phyloP scores from a whole-genome alignment of 1,140 invertebrate species.

The Lineus longissimus region DNA sequence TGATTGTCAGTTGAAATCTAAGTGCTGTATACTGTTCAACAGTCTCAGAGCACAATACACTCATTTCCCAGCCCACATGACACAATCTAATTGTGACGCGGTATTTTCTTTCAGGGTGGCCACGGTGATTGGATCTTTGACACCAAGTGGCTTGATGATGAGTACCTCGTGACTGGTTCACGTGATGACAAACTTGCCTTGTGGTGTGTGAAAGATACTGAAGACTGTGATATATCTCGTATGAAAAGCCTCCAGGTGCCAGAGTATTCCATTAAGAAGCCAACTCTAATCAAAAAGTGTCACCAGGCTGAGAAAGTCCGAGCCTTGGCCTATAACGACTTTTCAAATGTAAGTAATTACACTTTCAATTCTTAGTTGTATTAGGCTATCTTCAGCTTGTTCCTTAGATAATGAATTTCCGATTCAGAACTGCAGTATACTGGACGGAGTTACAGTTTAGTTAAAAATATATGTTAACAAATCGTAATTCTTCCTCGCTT shows the following conservation, averaged over 20 bases:
- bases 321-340: conserved; percentile 80
- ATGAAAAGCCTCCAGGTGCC: conserved; percentile 34
- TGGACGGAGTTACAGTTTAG: neutral
- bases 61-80: too few relatives aligned
- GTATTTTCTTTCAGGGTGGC: conserved; percentile 59
- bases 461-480: neutral
- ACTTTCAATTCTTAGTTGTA: conserved; percentile 3
- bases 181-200: conserved; percentile 69
- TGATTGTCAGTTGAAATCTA: too few relatives aligned
- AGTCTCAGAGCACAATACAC: too few relatives aligned
- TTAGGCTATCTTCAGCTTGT: neutral
- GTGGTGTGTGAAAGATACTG: conserved; percentile 54
- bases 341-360: conserved; percentile 33
- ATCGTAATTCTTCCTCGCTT: conserved; percentile 55
- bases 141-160: conserved; percentile 93
- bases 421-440: neutral
- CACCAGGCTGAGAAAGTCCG: conserved; percentile 70
- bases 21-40: too few relatives aligned
- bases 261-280: conserved; percentile 60
- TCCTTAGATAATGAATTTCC: neutral
- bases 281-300: conserved; percentile 73
- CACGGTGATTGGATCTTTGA: conserved; percentile 95
- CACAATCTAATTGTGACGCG: too few relatives aligned
- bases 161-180: conserved; percentile 86
- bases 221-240: conserved; percentile 25